phyloP scores from a whole-genome alignment of 2,113 vertebrate genomes.

The Corydoras maculifer region DNA sequence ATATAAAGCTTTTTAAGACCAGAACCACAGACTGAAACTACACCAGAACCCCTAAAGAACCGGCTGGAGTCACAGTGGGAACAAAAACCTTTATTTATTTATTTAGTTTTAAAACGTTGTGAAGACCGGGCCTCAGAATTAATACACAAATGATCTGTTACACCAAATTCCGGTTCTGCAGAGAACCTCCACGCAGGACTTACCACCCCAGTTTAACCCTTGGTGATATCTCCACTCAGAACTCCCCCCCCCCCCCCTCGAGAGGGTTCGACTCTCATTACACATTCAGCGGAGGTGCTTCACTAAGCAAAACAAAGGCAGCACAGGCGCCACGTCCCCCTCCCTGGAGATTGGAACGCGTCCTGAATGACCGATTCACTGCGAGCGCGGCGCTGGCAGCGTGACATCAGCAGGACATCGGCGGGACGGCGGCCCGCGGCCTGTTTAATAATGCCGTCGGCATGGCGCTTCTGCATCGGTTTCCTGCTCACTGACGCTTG shows the following conservation, averaged over 20 bases:
- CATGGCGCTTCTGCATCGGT: constrained; percentile 5
- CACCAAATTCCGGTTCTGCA: background rate
- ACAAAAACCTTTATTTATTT: too few relatives aligned
- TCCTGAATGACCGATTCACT: constrained; percentile 35
- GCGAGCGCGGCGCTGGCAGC: constrained; percentile 13
- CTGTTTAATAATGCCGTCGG: constrained; percentile 7
- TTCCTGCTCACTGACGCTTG: background rate
- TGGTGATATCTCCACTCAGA: constrained; percentile 16
- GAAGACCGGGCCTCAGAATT: too few relatives aligned
- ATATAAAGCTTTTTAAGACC: too few relatives aligned
- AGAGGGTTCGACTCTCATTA: background rate
- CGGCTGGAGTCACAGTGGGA: too few relatives aligned
- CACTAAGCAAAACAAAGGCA: constrained; percentile 20
- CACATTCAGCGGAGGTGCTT: constrained; percentile 1
- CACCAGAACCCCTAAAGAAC: too few relatives aligned
- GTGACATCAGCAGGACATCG: constrained; percentile 16
- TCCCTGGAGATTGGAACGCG: constrained; percentile 17
- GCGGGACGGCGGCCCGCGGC: background rate
- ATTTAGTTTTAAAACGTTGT: too few relatives aligned
- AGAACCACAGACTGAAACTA: too few relatives aligned
- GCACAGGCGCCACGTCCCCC: constrained; percentile 21
- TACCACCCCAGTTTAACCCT: constrained; percentile 1
- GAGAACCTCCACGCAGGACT: background rate
- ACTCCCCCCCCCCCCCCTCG: background rate
- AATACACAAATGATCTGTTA: too few relatives aligned